phyloP scores from a whole-genome alignment of 2,797 vertebrate genomes.

The Lophotriccus pileatus region DNA sequence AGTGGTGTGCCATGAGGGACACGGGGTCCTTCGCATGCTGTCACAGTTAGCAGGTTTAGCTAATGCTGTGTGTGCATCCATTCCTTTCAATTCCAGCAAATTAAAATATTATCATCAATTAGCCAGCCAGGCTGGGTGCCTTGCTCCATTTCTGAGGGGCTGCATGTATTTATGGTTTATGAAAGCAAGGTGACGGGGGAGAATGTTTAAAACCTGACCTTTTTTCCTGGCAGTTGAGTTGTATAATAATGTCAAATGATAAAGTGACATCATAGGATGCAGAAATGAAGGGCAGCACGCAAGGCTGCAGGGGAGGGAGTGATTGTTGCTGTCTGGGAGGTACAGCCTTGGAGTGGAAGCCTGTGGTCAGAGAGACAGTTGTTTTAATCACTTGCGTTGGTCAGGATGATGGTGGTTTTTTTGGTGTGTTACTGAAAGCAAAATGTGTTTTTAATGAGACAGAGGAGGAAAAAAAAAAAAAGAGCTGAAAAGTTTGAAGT shows the following conservation, averaged over 20 bases:
- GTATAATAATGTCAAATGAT: not conserved
- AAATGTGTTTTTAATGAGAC: not conserved
- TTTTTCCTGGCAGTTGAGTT: not conserved
- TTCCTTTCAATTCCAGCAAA: constrained; percentile 32
- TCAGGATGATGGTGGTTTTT: not conserved
- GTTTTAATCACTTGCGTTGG: not conserved
- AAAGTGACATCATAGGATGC: not conserved
- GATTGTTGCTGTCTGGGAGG: not conserved
- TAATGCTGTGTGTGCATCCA: constrained; percentile 9
- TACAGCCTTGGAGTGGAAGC: not conserved
- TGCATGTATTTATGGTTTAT: not conserved
- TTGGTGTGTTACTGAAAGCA: not conserved
- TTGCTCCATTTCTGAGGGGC: not conserved
- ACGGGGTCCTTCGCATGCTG: constrained; percentile 25
- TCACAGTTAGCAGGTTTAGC: constrained; percentile 39
- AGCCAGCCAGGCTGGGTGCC: not conserved
- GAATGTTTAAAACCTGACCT: not conserved
- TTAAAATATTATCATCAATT: constrained; percentile 53
- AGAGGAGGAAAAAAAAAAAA: not conserved
- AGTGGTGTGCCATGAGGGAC: constrained; percentile 53
- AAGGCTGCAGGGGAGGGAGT: not conserved
- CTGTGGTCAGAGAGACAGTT: not conserved
- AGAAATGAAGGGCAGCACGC: not conserved
- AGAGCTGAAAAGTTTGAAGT: not conserved
- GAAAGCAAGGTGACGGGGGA: not conserved